Conservation (phyloP, 2,113 vertebrate species). For the Phoxinus phoxinus region DNA sequence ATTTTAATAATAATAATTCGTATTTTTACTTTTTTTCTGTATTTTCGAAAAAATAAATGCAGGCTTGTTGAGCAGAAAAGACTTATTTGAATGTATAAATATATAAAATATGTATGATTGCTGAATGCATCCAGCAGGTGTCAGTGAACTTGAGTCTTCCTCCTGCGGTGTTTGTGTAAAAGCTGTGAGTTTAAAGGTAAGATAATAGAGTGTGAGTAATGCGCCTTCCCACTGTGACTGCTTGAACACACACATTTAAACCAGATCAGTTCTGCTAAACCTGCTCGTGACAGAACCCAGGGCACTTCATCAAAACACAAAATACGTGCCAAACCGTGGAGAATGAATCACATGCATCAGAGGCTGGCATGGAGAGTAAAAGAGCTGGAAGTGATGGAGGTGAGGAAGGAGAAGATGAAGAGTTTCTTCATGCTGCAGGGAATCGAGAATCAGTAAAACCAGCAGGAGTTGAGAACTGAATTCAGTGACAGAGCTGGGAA, state of each 20-base stretch:
- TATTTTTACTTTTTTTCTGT: accelerated
- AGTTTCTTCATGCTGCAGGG: background rate
- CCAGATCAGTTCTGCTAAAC: background rate
- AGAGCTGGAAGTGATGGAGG: background rate
- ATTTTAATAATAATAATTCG: too few relatives aligned
- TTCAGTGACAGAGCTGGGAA: background rate
- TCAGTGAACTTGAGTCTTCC: background rate
- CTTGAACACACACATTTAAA: background rate
- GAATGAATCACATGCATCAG: background rate
- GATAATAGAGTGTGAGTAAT: conserved; percentile 7
- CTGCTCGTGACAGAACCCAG: background rate
- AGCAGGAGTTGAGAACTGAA: background rate
- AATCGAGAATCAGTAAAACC: conserved; percentile 5
- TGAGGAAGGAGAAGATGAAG: background rate
- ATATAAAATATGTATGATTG: background rate
- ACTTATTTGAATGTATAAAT: too few relatives aligned
- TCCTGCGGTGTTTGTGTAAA: background rate
- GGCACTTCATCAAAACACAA: background rate
- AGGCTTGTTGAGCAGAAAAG: too few relatives aligned
- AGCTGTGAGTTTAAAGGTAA: conserved; percentile 6
- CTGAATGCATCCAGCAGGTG: conserved; percentile 15
- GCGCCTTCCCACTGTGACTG: background rate
- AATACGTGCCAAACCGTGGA: background rate
- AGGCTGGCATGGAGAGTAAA: background rate
- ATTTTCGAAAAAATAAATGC: too few relatives aligned